Evolutionary conservation across 2,113 vertebrate genomes (phyloP), one percentile per base, ranked within the genome.

Genomic region (Turdus rufiventris): DNA sequence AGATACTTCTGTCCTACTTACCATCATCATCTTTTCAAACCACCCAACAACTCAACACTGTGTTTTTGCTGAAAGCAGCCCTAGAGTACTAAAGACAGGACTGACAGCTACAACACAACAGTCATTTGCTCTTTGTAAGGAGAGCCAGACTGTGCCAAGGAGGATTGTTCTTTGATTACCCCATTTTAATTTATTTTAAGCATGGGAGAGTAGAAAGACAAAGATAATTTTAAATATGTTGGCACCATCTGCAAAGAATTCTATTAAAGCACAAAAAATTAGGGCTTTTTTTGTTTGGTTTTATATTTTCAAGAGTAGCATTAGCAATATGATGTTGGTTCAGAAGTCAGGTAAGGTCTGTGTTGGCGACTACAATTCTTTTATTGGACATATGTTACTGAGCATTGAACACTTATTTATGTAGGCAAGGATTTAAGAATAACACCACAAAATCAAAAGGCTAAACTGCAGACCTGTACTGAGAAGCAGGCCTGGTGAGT

Each of bases 371-470:
- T 85, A 65, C 56, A 90, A 91, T 93, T 97, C 65, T 96, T 97
- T 97, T 89, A 97, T 96, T 96, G 84, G 88, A 85, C 67, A 36
- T 85, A 89, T 62, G 89, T 95, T 93, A 77, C 79, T 71, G 85
- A 97, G 84, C 81, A 94, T 63, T 89, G 91, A 96, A 92, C 73
- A 89, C 19, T 83, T 88, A 67, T 79, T 94, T 83, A 90, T 66
- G 85, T 78, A 96, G 96, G 87, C 91, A 92, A 6, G 28, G 71
- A 94, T 85, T 95, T 65, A 92, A 85, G 89, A 78, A 67, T 51
- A 97, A 94, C 74, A 90, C 66, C 92, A 96, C 66, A 96, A 94
- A 96, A 88, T 77, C 54, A 84, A 92, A 95, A 89, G 77, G 68
- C 95, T 94, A 87, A 97, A 85, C 91, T 95, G 73, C 92, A 96